Conservation (phyloP, 2,113 vertebrate species). For the Argyrosomus japonicus region DNA sequence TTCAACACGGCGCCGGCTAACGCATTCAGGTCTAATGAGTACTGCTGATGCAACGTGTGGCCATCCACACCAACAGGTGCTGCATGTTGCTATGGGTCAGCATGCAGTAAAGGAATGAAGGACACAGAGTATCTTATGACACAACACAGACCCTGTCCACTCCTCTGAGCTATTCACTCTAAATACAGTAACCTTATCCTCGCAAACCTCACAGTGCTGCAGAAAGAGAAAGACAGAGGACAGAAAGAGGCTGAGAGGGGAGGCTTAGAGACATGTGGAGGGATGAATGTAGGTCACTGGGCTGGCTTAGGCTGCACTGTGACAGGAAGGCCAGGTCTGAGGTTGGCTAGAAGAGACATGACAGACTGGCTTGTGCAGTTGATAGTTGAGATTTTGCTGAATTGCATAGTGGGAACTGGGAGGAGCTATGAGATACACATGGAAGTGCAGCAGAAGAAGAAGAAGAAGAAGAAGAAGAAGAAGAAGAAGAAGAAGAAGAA, state of each 20-base stretch:
- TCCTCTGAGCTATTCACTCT: slow-evolving; percentile 21
- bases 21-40: not conserved
- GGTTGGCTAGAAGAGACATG: slow-evolving; percentile 4
- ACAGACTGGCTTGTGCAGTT: slow-evolving; percentile 8
- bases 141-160: slow-evolving; percentile 49
- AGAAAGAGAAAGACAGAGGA: slow-evolving; percentile 24
- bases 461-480: no score
- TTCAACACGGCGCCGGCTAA: not conserved
- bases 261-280: slow-evolving; percentile 16
- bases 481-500: no score
- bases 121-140: slow-evolving; percentile 57
- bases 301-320: slow-evolving; percentile 21
- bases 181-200: slow-evolving; percentile 59
- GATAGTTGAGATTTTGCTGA: slow-evolving; percentile 37
- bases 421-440: not conserved
- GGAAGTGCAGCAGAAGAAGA: not conserved
- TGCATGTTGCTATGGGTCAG: slow-evolving; percentile 13
- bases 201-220: slow-evolving; percentile 10
- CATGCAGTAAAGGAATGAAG: slow-evolving; percentile 25
- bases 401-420: slow-evolving; percentile 22
- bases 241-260: slow-evolving; percentile 6
- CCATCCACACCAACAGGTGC: slow-evolving; percentile 29
- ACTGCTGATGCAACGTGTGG: slow-evolving; percentile 29
- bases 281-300: slow-evolving; percentile 63
- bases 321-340: not conserved